Base-by-base conservation (phyloP, 2,797 vertebrate species). In the Callimico goeldii region DNA sequence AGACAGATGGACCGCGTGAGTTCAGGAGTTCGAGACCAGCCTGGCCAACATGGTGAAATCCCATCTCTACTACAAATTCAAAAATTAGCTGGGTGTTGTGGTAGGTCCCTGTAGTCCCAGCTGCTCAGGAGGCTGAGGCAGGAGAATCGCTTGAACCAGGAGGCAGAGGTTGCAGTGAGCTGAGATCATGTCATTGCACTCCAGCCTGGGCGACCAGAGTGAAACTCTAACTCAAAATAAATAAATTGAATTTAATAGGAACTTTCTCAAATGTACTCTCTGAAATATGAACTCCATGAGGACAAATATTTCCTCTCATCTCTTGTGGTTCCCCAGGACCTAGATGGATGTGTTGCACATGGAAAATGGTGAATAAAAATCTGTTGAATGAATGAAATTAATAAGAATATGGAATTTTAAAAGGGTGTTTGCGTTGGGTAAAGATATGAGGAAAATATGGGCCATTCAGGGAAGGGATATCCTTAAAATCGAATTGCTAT, bases 401-500 rank as follows among this genome's bases (percentile, higher is more conserved):
- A 55, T 64, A 81, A 79, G 70, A 72, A 55, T 79, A 46, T 52
- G 43, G 3, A 55, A 75, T 72, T 83, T 87, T 61, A 57, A 90
- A 76, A 77, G 36, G 12, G 20, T 58, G 20, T 89, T 88, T 92
- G 33, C 75, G 48, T n/a, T 82, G 19, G 72, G 36, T 82, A 43
- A 58, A 46, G 20, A 28, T 46, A 77, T 73, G 64, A 67, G 77
- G 61, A 80, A 64, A 84, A 75, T 30, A 57, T 30, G 17, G 52
- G 52, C 33, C 41, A 57, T 41, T 77, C 52, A 57, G 46, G 72
- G 52, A 10, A 84, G 17, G 28, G 39, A 58, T 75, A 89, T 33
- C 61, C 73, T 88, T 92, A 76, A 92, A 70, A 88, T 67, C n/a
- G 43, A 82, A 86, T 61, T 61, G 82, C 70, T 92, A 48, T 46